Conservation (phyloP, 2,797 vertebrate species). For the Dendrocincla tyrannina region DNA sequence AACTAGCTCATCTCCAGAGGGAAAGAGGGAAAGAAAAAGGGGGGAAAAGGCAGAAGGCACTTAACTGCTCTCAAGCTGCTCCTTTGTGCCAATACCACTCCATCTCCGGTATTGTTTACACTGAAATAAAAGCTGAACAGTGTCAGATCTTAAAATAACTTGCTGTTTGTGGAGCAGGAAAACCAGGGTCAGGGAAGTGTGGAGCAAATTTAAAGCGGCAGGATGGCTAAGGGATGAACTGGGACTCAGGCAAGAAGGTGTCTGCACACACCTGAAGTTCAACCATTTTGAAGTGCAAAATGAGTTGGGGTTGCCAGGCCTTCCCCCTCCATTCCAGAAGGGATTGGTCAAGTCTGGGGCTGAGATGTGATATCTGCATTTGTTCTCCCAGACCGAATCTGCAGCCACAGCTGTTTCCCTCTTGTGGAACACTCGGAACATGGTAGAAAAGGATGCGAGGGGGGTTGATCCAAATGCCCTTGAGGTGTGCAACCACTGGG, state of each 20-base stretch:
- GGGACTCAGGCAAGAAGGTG: background rate
- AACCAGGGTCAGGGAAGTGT: constrained; percentile 58
- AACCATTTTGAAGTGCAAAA: background rate
- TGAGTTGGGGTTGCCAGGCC: background rate
- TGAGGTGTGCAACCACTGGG: background rate
- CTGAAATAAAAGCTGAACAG: constrained; percentile 61
- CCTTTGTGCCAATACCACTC: constrained; percentile 56
- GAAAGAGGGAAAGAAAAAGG: background rate
- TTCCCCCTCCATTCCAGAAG: fast-evolving
- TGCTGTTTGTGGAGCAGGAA: constrained; percentile 55
- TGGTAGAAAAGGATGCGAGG: background rate
- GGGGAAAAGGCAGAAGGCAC: background rate
- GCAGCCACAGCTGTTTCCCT: background rate
- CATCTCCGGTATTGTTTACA: constrained; percentile 56
- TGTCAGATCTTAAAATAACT: constrained; percentile 69
- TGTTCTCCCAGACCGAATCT: background rate
- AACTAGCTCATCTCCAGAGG: background rate
- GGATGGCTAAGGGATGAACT: background rate
- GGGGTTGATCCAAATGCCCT: background rate
- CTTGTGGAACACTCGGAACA: background rate
- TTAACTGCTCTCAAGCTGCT: constrained; percentile 14
- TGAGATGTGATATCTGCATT: background rate
- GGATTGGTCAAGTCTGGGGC: background rate
- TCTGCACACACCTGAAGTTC: background rate
- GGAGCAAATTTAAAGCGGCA: constrained; percentile 57